Evolutionary conservation across 2,797 vertebrate genomes (phyloP).

Genomic region (Malurus splendens): DNA sequence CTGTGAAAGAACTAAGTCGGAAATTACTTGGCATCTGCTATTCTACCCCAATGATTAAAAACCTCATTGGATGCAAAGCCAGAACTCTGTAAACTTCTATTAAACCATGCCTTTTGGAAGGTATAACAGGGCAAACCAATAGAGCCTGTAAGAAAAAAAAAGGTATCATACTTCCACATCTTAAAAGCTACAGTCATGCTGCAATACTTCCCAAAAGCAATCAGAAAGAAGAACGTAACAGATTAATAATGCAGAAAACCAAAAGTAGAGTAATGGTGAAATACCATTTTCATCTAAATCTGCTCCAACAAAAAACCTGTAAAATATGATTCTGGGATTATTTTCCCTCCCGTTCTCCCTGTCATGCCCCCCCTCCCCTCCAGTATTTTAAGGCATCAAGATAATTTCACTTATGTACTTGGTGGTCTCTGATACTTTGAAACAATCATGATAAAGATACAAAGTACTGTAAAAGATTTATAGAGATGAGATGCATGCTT

Average conservation of each 20-base stretch:
- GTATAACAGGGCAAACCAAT: background rate
- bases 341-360: background rate
- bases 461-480: background rate
- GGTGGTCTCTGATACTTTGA: background rate
- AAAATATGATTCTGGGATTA: background rate
- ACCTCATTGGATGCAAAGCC: background rate
- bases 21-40: conserved; percentile 1
- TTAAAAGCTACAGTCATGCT: background rate
- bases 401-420: background rate
- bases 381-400: background rate
- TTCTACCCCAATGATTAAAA: background rate
- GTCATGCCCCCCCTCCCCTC: background rate
- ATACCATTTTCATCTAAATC: background rate
- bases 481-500: background rate
- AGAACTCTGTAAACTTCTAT: background rate
- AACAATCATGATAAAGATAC: background rate
- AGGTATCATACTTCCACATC: background rate
- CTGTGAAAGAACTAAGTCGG: background rate
- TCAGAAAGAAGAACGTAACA: background rate
- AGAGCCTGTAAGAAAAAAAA: background rate
- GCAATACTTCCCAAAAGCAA: background rate
- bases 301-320: background rate
- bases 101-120: background rate
- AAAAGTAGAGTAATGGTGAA: background rate
- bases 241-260: background rate